Conservation (phyloP, 2,797 vertebrate species). For the Anisognathus igniventris region DNA sequence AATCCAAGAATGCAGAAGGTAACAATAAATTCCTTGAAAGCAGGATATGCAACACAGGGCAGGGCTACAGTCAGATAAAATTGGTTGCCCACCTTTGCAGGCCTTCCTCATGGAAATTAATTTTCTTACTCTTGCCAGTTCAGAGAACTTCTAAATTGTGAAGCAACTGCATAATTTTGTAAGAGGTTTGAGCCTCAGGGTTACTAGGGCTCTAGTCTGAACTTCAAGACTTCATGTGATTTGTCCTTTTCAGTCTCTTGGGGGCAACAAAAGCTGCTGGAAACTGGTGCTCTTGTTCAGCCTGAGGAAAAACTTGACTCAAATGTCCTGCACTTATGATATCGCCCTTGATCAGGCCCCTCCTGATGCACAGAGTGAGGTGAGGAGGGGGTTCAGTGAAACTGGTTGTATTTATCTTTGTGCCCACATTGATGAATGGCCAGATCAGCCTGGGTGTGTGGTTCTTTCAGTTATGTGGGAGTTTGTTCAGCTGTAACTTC, state of each 20-base stretch:
- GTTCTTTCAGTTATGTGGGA: not conserved
- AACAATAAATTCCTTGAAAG: not conserved
- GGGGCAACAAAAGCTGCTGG: not conserved
- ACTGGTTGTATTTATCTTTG: not conserved
- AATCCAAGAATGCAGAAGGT: not conserved
- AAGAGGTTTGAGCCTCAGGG: not conserved
- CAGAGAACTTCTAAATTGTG: not conserved
- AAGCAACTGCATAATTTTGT: not conserved
- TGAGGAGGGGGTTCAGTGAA: not conserved
- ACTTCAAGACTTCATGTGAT: not conserved
- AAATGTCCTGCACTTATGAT: not conserved
- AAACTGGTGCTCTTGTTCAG: not conserved
- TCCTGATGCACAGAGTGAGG: accelerated
- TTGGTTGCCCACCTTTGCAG: accelerated
- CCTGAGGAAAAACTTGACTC: not conserved
- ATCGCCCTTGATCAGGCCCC: not conserved
- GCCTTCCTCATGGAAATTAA: not conserved
- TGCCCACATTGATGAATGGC: accelerated
- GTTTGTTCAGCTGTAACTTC: not conserved
- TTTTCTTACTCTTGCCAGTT: not conserved
- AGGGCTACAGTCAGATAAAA: not conserved
- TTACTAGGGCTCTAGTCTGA: not conserved
- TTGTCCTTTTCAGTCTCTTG: not conserved
- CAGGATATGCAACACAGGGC: accelerated
- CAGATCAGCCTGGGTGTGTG: no score